Conservation (phyloP, 92 coral and sea anemone species). For the Phenganax stokvisi region DNA sequence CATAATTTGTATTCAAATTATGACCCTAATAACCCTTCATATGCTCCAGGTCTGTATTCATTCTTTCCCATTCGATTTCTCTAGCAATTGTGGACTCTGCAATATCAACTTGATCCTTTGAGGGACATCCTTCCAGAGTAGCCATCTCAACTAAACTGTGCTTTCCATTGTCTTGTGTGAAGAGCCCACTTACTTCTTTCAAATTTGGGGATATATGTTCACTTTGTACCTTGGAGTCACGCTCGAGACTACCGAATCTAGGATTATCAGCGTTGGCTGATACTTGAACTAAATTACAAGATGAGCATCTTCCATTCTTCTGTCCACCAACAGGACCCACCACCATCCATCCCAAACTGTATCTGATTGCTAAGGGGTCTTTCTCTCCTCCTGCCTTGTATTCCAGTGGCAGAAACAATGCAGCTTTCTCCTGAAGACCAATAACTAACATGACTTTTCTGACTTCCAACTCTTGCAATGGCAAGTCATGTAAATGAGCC, state of each 20-base stretch:
- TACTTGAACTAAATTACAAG: slow-evolving; percentile 34
- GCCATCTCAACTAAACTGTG: no score
- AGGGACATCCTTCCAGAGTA: no score
- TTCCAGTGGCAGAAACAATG: slow-evolving; percentile 52
- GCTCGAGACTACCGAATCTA: slow-evolving; percentile 11
- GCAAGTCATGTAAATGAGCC: slow-evolving; percentile 13
- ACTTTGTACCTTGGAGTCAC: slow-evolving; percentile 25
- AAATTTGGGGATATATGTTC: slow-evolving; percentile 14
- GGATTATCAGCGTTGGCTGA: slow-evolving; percentile 1
- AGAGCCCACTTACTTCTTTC: no score
- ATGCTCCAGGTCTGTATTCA: slow-evolving; percentile 40
- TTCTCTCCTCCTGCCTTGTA: slow-evolving; percentile 40
- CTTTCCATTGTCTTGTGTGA: no score
- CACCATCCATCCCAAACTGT: slow-evolving; percentile 50
- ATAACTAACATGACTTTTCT: slow-evolving; percentile 17
- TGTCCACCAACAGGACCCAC: slow-evolving; percentile 45
- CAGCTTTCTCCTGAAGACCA: slow-evolving; percentile 34
- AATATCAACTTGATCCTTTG: no score
- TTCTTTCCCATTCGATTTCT: slow-evolving; percentile 23
- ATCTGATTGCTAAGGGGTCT: slow-evolving; percentile 29
- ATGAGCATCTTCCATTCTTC: slow-evolving; percentile 23
- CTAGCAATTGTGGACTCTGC: background rate
- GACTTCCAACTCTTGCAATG: slow-evolving; percentile 4
- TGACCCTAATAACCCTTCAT: no score
- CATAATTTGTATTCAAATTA: no score